Evolutionary conservation across 1,140 invertebrate genomes (phyloP), one percentile per base, ranked within the genome.

Genomic region (Philopotamus ludificatus): DNA sequence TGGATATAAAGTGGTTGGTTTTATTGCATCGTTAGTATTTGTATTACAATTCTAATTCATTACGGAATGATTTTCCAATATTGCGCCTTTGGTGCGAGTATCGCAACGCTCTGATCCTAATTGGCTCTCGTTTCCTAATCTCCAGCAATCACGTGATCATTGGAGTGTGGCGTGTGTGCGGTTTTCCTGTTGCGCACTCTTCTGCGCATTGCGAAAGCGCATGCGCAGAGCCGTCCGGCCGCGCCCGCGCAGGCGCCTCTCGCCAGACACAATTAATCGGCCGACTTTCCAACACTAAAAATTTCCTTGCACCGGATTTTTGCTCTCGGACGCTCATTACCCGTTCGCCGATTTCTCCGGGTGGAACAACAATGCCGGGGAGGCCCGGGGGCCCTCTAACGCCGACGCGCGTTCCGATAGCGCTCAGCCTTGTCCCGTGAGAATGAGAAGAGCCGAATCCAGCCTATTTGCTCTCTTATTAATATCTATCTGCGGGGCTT

Each of bases 391-490:
- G 60, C 45, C 57, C 10, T 55, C 21, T 28, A 45, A 57, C 58
- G 58, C 28, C 49, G 53, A 54, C 39, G 41, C 26, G 42, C 51
- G 23, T 21, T 50, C 28, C 23, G 39, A 57, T 45, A 51, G 60
- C 28, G 26, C 42, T 12, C 9, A 4, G 47, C 51, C 34, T 25
- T 16, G 28, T 47, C 34, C 20, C 44, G 44, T 39, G 44, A 65
- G 55, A 41, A 50, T 54, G 42, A 54, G 16, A 21, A 21, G 51
- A 18, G 25, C 25, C 26, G 42, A 45, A 28, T 28, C 50, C 34
- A 25, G 26, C 25, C 58, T 21, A 22, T 15, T 28, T 49, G 47
- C 58, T 41, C 22, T 15, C 44, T 60, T 28, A 28, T 42, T 51
- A 51, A 51, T 42, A 49, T 28, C 12, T 39, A 28, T 57, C 54